Conservation (phyloP, 2,888 invertebrate genomes). For the Scaptomyza parva region DNA sequence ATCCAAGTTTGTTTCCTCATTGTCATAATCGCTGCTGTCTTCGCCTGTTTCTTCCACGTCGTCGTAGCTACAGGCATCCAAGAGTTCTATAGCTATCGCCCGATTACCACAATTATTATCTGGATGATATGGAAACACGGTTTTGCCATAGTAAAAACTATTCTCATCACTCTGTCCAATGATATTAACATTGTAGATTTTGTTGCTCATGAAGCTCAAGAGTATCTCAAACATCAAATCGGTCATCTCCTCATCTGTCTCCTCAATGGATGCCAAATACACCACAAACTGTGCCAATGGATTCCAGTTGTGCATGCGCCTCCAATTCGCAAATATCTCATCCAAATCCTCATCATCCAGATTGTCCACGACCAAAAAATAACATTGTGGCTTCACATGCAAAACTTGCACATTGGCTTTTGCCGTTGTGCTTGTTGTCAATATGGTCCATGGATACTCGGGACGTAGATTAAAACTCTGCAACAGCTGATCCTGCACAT, state of each 20-base stretch:
- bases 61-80: constrained; percentile 79
- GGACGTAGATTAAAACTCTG: constrained; percentile 53
- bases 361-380: constrained; percentile 79
- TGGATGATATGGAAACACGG: constrained; percentile 83
- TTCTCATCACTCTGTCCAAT: constrained; percentile 78
- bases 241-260: constrained; percentile 80
- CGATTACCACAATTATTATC: constrained; percentile 82
- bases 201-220: constrained; percentile 76
- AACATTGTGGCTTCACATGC: constrained; percentile 82
- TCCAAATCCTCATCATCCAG: constrained; percentile 80
- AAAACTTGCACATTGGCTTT: constrained; percentile 29
- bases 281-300: constrained; percentile 83
- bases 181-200: constrained; percentile 83
- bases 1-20: constrained; percentile 2
- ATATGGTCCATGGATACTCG: constrained; percentile 66
- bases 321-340: constrained; percentile 79
- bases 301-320: constrained; percentile 82
- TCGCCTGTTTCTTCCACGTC: constrained; percentile 29
- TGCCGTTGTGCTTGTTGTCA: constrained; percentile 44
- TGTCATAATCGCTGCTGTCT: constrained; percentile 2
- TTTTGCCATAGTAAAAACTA: constrained; percentile 70
- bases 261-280: constrained; percentile 71
- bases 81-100: constrained; percentile 72
- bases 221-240: constrained; percentile 80
- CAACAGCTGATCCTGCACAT: constrained; percentile 70